Evolutionary conservation across 2,888 invertebrate genomes (phyloP), one percentile per base, ranked within the genome.

Genomic region (Heliconius erato): DNA sequence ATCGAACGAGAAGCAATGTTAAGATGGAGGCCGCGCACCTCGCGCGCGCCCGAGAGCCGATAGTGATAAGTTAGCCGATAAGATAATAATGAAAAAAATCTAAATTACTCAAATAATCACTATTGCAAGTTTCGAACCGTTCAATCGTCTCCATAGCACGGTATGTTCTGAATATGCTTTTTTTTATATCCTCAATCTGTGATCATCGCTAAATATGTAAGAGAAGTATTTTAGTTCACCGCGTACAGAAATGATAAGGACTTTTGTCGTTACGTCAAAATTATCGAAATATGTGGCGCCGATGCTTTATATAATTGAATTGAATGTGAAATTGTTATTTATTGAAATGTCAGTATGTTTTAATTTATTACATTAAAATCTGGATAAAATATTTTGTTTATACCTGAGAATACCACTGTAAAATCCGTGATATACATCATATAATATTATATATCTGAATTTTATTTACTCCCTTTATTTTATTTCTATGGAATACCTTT

Each of bases 341-440:
- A 95, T 95, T 94, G 89, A 93, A 94, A 92, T 92, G 91, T 94
- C 95, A 91, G 90, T 93, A 93, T 94, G 91, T 92, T 92, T 93
- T 95, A 94, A 95, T 96, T 96, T 95, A 95, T 96, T 95, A 87
- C 93, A 94, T 91, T 94, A 89, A 93, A 94, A 92, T 91, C 95
- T 92, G 95, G 93, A 84, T 85, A 85, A 32, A 32, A 94, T 94
- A 93, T 94, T 95, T 95, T 95, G 94, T 95, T 95, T 94, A 94
- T 93, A 95, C 92, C 94, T 91, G 92, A 94, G 91, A 94, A 93
- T 94, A 95, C 95, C 94, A 96, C 94, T 95, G 96, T 95, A 95
- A 95, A 95, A 95, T 93, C 95, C 96, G 95, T 95, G 96, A 96
- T 96, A 94, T 95, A 95, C 94, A 95, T 95, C 93, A 94, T 95